Evolutionary conservation across 2,113 vertebrate species (phyloP), one percentile per base, ranked within the genome.

Genomic region (Amazona vittata): DNA sequence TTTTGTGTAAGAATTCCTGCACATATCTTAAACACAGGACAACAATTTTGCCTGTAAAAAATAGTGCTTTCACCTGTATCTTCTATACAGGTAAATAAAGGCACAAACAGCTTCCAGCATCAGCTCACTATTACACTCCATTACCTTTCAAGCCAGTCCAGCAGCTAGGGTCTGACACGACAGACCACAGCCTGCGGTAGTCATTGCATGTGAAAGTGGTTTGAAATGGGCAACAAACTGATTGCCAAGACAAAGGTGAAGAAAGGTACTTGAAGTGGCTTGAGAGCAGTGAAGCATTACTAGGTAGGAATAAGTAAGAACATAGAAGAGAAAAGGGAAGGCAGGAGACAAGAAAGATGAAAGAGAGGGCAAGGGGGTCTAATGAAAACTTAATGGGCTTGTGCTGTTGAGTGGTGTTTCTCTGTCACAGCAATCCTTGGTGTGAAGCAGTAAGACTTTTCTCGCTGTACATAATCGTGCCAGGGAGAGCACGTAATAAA

Each of bases 321-420:
- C 89, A 94, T 75, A 91, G 94, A 95, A 89, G 89, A 94, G 93
- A 94, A 49, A 0, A 0, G 50, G 79, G 29, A 90, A 94, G 47
- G 69, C 47, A 60, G 43, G 43, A 94, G 86, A 92, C 91, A 84
- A 75, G 77, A 96, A 94, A 97, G 96, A 97, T 91, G 93, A 93
- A 95, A 94, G 96, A 94, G 77, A 95, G 95, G 93, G 89, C 96
- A 95, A 75, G 86, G 24, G 62, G 68, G 64, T 95, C 80, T 97
- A 94, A 95, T 94, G 94, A 95, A 95, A 96, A 75, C 46, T 78
- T 95, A 96, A 97, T 95, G 73, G 93, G 47, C 83, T 94, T 93
- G 86, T 70, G 86, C 94, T 81, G 57, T 73, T 47, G 80, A 92
- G 33, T 47, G 77, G 73, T 86, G 74, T 60, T 94, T 79, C 89